Evolutionary conservation across 1,140 invertebrate species (phyloP).

Genomic region (Calycopis cecrops): DNA sequence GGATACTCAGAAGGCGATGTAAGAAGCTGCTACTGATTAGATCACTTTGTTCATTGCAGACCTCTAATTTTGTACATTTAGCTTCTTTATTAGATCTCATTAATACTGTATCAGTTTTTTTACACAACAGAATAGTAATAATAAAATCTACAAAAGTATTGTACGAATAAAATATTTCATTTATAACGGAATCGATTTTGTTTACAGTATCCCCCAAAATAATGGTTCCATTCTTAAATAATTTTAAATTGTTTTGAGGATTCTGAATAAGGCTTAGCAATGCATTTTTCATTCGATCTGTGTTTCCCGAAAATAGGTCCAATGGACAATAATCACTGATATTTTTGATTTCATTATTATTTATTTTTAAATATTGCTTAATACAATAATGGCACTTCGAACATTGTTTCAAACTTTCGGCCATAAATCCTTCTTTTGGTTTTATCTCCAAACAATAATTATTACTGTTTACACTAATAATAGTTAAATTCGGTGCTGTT

Average conservation of each 20-base stretch:
- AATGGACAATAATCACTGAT: slow-evolving; percentile 82
- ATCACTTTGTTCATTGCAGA: slow-evolving; percentile 35
- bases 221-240: slow-evolving; percentile 79
- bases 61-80: slow-evolving; percentile 18
- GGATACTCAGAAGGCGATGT: slow-evolving; percentile 48
- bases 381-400: slow-evolving; percentile 82
- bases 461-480: slow-evolving; percentile 34
- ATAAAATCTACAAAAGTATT: slow-evolving; percentile 52
- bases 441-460: slow-evolving; percentile 83
- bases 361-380: slow-evolving; percentile 81
- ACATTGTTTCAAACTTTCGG: slow-evolving; percentile 60
- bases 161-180: slow-evolving; percentile 30
- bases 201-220: slow-evolving; percentile 73
- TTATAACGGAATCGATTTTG: not conserved
- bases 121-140: slow-evolving; percentile 41
- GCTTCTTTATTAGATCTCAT: slow-evolving; percentile 22
- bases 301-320: slow-evolving; percentile 81
- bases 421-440: slow-evolving; percentile 84
- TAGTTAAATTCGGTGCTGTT: slow-evolving; percentile 55
- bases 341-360: slow-evolving; percentile 64
- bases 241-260: slow-evolving; percentile 85
- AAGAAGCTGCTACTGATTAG: slow-evolving; percentile 41
- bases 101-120: slow-evolving; percentile 21
- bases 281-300: slow-evolving; percentile 77
- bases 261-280: slow-evolving; percentile 76